These are phyloP conservation scores for Acanthosepion lycidas DNA, from an alignment of 2,888 invertebrate species.

Conservation along the genomic window DNA sequence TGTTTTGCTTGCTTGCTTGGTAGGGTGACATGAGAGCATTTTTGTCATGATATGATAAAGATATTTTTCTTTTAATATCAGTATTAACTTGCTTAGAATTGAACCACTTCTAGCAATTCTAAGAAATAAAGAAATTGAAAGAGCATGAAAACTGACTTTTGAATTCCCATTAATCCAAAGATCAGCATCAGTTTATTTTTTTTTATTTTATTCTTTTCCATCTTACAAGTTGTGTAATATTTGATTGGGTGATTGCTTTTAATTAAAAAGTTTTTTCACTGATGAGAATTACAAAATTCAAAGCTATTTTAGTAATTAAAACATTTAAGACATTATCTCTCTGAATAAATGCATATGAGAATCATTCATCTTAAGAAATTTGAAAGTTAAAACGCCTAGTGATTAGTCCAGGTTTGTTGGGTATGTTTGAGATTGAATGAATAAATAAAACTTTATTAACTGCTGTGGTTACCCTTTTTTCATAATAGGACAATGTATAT, in stretches of 20 bases:
- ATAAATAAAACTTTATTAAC: not conserved
- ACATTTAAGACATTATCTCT: not conserved
- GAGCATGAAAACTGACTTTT: not conserved
- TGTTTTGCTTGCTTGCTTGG: not conserved
- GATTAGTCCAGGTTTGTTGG: too few species aligned
- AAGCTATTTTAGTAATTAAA: not conserved
- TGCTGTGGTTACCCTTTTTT: not conserved
- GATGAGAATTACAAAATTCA: too few species aligned
- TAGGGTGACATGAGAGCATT: not conserved
- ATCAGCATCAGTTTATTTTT: not conserved
- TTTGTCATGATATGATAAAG: not conserved
- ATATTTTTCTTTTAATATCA: not conserved
- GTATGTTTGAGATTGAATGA: not conserved
- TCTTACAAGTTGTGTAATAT: not conserved
- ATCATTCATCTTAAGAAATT: not conserved
- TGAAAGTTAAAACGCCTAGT: not conserved
- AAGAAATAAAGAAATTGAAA: not conserved
- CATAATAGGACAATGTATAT: not conserved
- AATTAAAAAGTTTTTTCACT: too few species aligned
- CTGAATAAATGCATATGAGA: not conserved
- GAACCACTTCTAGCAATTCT: not conserved
- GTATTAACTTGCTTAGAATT: not conserved
- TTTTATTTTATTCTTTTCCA: not conserved
- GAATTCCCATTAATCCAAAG: not conserved
- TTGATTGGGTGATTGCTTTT: not conserved